Percentiles rank a stretch among this genome's conserved stretches.
Conservation (phyloP, 2,113 vertebrate genomes). For the Nannospalax galili region DNA sequence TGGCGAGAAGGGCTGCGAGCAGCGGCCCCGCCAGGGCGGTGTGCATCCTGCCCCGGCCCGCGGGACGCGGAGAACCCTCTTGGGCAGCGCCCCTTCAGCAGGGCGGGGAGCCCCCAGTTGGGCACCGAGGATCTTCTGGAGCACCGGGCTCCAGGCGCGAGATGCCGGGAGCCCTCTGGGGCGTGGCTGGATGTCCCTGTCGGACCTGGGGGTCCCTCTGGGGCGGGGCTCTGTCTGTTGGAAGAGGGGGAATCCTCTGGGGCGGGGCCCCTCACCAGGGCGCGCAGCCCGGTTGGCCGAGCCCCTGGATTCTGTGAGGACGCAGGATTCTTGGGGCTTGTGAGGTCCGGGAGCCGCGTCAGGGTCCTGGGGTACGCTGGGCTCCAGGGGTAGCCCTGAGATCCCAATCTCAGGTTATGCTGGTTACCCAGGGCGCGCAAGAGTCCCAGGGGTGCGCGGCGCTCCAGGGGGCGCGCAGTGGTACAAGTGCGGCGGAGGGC, state of each 20-base stretch:
- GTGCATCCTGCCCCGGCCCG: conserved; percentile 78
- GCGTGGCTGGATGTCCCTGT: conserved; percentile 71
- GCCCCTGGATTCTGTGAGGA: conserved; percentile 36
- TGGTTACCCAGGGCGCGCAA: conserved; percentile 55
- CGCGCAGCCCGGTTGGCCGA: conserved; percentile 36
- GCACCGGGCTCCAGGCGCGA: conserved; percentile 62
- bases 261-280: conserved; percentile 65
- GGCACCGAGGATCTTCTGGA: conserved; percentile 64
- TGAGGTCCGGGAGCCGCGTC: conserved; percentile 35
- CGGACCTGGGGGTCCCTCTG: conserved; percentile 75
- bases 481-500: conserved; percentile 76
- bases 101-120: conserved; percentile 71
- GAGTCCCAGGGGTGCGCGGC: conserved; percentile 75
- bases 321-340: background rate
- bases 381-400: conserved; percentile 48
- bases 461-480: conserved; percentile 73
- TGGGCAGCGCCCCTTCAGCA: conserved; percentile 67
- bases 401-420: conserved; percentile 51
- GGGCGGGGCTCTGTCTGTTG: conserved; percentile 72
- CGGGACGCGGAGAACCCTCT: conserved; percentile 69
- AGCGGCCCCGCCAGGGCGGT: conserved; percentile 78
- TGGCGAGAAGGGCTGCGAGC: conserved; percentile 76
- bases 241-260: conserved; percentile 65
- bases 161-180: conserved; percentile 73
- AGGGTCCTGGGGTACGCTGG: conserved; percentile 44